Evolutionary conservation across 2,888 invertebrate species (phyloP).

Genomic region (Athalia cordata): DNA sequence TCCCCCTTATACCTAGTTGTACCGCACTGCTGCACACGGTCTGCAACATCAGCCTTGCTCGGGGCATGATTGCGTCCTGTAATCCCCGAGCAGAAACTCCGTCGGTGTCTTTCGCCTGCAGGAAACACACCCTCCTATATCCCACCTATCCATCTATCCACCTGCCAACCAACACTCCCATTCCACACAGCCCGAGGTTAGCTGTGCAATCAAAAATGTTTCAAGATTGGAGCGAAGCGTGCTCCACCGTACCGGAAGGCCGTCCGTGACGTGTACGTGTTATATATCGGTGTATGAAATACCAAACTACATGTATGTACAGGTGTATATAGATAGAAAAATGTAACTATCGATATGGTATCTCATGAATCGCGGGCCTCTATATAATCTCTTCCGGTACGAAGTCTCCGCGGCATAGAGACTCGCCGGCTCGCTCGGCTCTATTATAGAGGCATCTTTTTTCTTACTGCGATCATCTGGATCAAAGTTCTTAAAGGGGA

Average conservation of each 20-base stretch:
- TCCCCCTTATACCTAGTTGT: background rate
- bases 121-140: background rate
- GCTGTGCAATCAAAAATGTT: conserved; percentile 46
- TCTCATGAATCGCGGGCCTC: background rate
- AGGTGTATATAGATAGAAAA: background rate
- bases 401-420: too few relatives aligned
- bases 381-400: too few relatives aligned
- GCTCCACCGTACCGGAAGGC: conserved; percentile 21
- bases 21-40: background rate
- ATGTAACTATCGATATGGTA: conserved; percentile 16
- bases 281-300: background rate
- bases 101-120: conserved; percentile 23
- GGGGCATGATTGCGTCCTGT: conserved; percentile 46
- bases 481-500: conserved; percentile 2
- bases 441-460: conserved; percentile 19
- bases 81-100: conserved; percentile 32
- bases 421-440: background rate
- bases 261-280: background rate
- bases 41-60: conserved; percentile 24
- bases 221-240: conserved; percentile 42
- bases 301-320: background rate
- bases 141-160: background rate
- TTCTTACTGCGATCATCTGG: background rate
- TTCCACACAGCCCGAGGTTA: conserved; percentile 39
- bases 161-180: background rate